These are phyloP conservation scores for Resseliella maxima DNA, from an alignment of 2,888 invertebrate species.

Conservation along the genomic window DNA sequence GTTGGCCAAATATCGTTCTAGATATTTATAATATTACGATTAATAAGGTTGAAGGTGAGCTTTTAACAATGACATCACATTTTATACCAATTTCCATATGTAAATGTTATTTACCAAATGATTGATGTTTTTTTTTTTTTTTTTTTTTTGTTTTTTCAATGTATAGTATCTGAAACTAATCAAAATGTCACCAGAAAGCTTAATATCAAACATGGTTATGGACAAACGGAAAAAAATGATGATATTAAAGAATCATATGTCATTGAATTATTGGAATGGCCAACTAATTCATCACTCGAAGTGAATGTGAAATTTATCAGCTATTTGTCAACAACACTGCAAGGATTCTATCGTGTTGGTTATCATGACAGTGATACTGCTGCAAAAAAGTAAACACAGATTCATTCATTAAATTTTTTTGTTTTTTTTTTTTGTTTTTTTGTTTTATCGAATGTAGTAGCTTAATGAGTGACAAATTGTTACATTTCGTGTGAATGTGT, in stretches of 20 bases:
- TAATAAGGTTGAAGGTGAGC: constrained; percentile 60
- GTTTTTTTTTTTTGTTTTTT: no score
- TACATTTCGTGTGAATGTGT: background rate
- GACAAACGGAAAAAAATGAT: no score
- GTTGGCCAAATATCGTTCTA: constrained; percentile 65
- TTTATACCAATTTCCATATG: background rate
- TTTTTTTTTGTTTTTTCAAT: background rate
- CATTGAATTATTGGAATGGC: background rate
- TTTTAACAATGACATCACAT: background rate
- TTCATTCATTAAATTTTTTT: constrained; percentile 11
- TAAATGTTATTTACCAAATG: no score
- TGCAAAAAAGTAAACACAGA: constrained; percentile 66
- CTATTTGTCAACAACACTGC: constrained; percentile 70
- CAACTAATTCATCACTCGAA: constrained; percentile 59
- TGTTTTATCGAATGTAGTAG: no score
- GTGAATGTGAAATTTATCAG: constrained; percentile 69
- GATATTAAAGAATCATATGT: constrained; percentile 64
- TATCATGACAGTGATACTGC: constrained; percentile 67
- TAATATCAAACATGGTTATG: constrained; percentile 63
- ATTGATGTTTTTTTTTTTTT: background rate
- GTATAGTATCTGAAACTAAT: background rate
- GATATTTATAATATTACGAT: constrained; percentile 66
- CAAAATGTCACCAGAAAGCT: background rate
- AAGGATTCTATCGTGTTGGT: constrained; percentile 70
- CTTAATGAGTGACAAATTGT: background rate